Conservation (phyloP, 2,113 vertebrate genomes). For the Gallinago undulata region DNA sequence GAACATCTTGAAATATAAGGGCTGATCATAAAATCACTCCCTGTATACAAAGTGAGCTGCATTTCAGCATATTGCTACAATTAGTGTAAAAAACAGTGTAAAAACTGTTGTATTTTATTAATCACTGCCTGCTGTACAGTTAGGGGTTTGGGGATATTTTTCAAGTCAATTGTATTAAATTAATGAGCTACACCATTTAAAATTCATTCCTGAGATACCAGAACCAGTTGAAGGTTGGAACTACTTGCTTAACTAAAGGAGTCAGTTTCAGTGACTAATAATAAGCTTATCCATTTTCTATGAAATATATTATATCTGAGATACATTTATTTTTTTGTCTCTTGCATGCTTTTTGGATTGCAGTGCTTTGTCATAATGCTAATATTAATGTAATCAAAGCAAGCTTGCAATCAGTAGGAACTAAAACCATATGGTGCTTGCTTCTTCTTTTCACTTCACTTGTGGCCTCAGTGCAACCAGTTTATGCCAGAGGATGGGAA, state of each 20-base stretch:
- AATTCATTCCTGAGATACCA: neutral
- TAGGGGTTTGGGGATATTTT: neutral
- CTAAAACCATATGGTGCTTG: neutral
- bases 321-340: neutral
- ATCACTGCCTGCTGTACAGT: neutral
- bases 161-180: neutral
- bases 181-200: neutral
- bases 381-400: conserved; percentile 9
- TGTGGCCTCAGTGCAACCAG: neutral
- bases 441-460: neutral
- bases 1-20: neutral
- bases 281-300: neutral
- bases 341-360: neutral
- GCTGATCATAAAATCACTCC: neutral
- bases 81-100: neutral
- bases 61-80: neutral
- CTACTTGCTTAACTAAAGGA: neutral
- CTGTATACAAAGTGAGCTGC: neutral
- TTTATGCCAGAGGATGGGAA: neutral
- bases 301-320: neutral
- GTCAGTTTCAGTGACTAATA: neutral
- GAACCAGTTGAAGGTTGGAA: neutral
- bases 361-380: neutral
- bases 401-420: neutral
- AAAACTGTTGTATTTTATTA: neutral